Percentiles rank a stretch among this genome's conserved stretches.
These are phyloP conservation scores for Columba livia DNA, from an alignment of 2,113 vertebrate species.

Conservation along the genomic window DNA sequence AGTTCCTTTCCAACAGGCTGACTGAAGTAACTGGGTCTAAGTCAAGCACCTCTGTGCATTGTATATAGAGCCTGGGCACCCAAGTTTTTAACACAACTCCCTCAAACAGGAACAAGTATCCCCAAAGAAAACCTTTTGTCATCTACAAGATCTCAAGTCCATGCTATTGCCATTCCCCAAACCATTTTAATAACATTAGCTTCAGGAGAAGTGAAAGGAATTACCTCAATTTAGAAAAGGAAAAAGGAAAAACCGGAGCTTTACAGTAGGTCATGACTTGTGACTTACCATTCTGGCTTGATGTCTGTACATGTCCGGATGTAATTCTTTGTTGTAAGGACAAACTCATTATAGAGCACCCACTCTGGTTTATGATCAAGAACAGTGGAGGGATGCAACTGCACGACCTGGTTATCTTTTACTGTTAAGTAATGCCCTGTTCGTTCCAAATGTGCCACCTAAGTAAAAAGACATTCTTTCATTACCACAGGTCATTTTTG, in stretches of 20 bases:
- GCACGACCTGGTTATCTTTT: conserved; percentile 98
- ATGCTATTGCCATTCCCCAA: not conserved
- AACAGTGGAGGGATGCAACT: conserved; percentile 95
- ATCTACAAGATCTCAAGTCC: not conserved
- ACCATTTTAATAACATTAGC: not conserved
- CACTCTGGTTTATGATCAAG: conserved; percentile 98
- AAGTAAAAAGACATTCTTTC: conserved; percentile 18
- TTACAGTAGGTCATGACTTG: not conserved
- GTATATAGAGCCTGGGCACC: not conserved
- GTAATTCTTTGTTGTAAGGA: conserved; percentile 97
- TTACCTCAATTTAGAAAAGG: not conserved
- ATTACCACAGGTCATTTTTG: not conserved
- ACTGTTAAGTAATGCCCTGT: conserved; percentile 96
- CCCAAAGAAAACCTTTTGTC: not conserved
- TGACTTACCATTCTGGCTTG: conserved; percentile 93
- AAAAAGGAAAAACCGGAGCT: not conserved
- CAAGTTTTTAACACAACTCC: not conserved
- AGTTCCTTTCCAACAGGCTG: not conserved
- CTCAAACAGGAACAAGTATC: not conserved
- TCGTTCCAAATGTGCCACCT: conserved; percentile 95
- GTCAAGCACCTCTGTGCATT: fast-evolving
- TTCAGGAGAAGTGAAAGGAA: not conserved
- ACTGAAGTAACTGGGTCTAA: not conserved
- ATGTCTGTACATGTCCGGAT: conserved; percentile 97
- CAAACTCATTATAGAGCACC: conserved; percentile 98